Conservation (phyloP, 2,888 invertebrate species). For the Deroplatys truncata region DNA sequence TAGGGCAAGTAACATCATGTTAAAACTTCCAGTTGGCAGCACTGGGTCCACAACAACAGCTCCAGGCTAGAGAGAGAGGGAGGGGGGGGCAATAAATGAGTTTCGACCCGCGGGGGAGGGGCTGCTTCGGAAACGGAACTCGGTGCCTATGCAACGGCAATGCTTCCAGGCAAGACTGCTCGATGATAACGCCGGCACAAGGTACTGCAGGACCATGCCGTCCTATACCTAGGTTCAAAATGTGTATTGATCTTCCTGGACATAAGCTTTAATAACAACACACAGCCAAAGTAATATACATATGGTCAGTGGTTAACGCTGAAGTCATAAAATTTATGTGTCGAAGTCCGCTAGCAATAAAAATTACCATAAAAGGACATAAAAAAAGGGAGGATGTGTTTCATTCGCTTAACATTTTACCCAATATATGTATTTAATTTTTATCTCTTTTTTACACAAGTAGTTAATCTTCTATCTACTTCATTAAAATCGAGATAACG, state of each 20-base stretch:
- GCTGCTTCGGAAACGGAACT: slow-evolving; percentile 13
- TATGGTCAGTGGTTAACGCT: too few species aligned
- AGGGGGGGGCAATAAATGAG: slow-evolving; percentile 22
- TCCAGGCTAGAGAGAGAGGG: slow-evolving; percentile 18
- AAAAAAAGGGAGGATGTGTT: too few species aligned
- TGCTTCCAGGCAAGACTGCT: background rate
- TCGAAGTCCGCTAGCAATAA: too few species aligned
- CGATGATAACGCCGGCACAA: background rate
- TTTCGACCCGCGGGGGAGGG: slow-evolving; percentile 24
- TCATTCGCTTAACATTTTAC: too few species aligned
- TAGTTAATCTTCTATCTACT: too few species aligned
- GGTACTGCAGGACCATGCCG: background rate
- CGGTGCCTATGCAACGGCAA: background rate
- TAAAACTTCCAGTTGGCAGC: slow-evolving; percentile 8
- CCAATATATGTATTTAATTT: too few species aligned
- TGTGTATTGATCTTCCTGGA: background rate
- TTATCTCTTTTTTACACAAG: too few species aligned
- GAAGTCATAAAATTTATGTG: too few species aligned
- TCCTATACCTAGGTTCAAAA: background rate
- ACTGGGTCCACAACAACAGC: slow-evolving; percentile 17
- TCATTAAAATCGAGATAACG: too few species aligned
- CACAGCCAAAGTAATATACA: too few species aligned
- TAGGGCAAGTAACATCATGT: background rate
- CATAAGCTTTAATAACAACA: too few species aligned
- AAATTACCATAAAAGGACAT: too few species aligned